phyloP scores from a whole-genome alignment of 2,888 invertebrate genomes.

The Emmelina monodactyla region DNA sequence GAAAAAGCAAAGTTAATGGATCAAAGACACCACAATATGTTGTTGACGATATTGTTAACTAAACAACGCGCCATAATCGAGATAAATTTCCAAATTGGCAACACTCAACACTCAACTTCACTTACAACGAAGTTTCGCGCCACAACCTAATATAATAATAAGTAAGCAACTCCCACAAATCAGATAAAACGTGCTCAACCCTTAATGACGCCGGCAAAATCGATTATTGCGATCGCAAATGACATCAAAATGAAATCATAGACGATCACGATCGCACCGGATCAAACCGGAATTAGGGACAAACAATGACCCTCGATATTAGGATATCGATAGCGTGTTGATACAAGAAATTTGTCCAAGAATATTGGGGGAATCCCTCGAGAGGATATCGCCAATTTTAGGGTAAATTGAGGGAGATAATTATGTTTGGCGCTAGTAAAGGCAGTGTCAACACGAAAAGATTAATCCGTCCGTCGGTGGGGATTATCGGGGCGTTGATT shows the following conservation, averaged over 20 bases:
- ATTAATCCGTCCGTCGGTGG: conserved; percentile 26
- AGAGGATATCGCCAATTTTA: conserved; percentile 55
- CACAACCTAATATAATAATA: not conserved
- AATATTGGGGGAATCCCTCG: conserved; percentile 45
- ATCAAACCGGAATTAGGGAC: conserved; percentile 59
- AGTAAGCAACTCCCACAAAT: too few species aligned
- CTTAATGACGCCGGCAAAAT: not conserved
- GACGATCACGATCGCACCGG: too few species aligned
- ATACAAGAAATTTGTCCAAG: conserved; percentile 62
- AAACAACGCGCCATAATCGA: too few species aligned
- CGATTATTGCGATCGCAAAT: not conserved
- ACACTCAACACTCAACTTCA: too few species aligned
- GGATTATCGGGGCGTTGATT: too few species aligned
- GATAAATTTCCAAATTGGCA: too few species aligned
- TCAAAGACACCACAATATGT: too few species aligned
- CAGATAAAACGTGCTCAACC: too few species aligned
- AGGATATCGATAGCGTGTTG: conserved; percentile 43
- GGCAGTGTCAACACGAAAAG: conserved; percentile 51
- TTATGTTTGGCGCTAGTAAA: conserved; percentile 66
- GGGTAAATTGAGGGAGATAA: conserved; percentile 61
- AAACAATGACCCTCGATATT: conserved; percentile 59
- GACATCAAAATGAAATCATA: conserved; percentile 1
- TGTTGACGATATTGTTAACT: too few species aligned
- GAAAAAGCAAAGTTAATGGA: too few species aligned
- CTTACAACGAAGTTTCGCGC: too few species aligned